Base-by-base conservation (phyloP, 2,797 vertebrate genomes). In the Urosaurus nigricauda region DNA sequence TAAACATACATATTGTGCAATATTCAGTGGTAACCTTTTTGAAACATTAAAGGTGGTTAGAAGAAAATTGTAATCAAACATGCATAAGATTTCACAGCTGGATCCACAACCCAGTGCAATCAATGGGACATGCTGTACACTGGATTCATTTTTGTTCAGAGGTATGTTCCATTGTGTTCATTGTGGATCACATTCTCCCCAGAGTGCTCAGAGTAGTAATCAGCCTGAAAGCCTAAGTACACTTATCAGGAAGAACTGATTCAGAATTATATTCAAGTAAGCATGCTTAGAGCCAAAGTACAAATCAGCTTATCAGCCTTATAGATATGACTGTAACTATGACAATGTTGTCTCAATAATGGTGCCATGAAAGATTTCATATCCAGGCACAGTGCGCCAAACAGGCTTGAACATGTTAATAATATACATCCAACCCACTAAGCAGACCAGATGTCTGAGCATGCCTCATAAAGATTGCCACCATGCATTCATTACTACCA, bases 401-500 rank as follows among this genome's bases (percentile, higher is more conserved):
- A 47, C 58, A 87, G 56, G 84, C 83, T 88, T 87, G 32, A 2
- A 70, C 56, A 75, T 43, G 0, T 71, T 84, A 92, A 85, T 77
- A 83, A 81, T 87, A 92, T 82, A 88, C 84, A 32, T 79, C 56
- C 79, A 85, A 87, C 70, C 84, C 86, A 74, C 75, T 56, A 90
- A 90, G 90, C 84, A 87, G 80, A n/a, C 68, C 68, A 88, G 24
- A 26, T 70, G 63, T 89, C 77, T 88, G 56, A 80, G 90, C 53
- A 87, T 83, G 26, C 83, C 89, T 85, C 92, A 84, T 82, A 83
- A 84, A 93, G 84, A 94, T 91, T 85, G 90, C 95, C 91, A 95
- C 89, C 83, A 24, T 40, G 56, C 80, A 83, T 90, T 90, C 37
- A 77, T 75, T 88, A 90, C 89, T 93, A 93, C 90, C 77, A 73